These are phyloP conservation scores for Bucco capensis DNA, from an alignment of 2,113 vertebrate genomes.

Conservation along the genomic window DNA sequence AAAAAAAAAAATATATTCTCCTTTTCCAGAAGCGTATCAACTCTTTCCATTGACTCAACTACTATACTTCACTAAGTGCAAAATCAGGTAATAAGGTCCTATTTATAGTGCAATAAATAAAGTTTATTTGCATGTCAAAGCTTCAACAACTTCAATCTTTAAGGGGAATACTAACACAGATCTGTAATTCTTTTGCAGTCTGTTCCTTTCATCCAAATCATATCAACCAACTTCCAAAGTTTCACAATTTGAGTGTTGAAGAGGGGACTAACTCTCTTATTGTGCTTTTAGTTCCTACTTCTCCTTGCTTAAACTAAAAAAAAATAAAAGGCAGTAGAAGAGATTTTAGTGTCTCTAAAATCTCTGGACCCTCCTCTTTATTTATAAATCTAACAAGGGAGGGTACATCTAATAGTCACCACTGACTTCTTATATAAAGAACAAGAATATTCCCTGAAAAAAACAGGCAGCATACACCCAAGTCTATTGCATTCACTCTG, in stretches of 20 bases:
- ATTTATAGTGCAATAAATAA: neutral
- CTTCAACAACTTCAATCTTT: neutral
- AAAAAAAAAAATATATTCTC: neutral
- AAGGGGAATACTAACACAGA: neutral
- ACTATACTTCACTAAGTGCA: neutral
- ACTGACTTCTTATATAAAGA: neutral
- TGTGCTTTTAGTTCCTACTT: neutral
- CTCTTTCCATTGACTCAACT: neutral
- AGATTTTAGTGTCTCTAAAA: neutral
- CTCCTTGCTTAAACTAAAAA: neutral
- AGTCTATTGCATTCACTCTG: neutral
- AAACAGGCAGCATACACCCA: neutral
- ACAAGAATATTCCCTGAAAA: neutral
- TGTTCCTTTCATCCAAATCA: neutral
- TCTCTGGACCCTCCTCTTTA: neutral
- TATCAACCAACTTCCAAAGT: neutral
- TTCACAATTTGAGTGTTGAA: neutral
- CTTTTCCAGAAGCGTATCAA: neutral
- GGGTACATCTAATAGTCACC: neutral
- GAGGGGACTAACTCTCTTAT: neutral
- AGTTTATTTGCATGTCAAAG: neutral
- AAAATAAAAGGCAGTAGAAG: neutral
- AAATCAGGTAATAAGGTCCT: neutral
- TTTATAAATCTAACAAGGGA: neutral
- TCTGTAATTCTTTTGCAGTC: neutral